These are phyloP conservation scores for Chiloscyllium punctatum DNA, from an alignment of 2,797 vertebrate species.

Conservation along the genomic window DNA sequence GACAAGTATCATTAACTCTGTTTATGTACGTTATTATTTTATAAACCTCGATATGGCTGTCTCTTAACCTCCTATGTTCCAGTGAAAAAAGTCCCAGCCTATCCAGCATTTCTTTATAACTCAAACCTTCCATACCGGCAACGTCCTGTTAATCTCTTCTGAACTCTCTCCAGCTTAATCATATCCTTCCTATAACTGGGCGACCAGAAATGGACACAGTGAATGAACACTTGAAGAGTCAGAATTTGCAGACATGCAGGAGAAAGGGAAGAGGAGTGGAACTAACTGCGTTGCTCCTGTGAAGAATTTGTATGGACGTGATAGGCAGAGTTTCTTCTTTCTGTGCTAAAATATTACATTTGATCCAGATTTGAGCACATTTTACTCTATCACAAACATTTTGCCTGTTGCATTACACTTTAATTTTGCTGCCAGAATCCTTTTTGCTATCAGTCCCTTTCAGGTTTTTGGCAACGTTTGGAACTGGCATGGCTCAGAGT, in stretches of 20 bases:
- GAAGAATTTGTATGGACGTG: background rate
- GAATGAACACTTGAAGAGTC: background rate
- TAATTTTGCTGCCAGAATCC: background rate
- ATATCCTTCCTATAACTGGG: too few relatives aligned
- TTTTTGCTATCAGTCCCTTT: background rate
- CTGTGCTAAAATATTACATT: background rate
- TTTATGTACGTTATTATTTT: too few relatives aligned
- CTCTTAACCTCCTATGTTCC: too few relatives aligned
- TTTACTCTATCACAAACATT: background rate
- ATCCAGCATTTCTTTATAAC: too few relatives aligned
- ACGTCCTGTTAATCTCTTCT: too few relatives aligned
- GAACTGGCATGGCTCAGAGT: background rate
- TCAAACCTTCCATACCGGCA: too few relatives aligned
- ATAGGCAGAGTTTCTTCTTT: background rate
- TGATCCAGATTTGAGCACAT: background rate
- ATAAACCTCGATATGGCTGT: too few relatives aligned
- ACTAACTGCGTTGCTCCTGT: background rate
- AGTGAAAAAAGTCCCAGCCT: too few relatives aligned
- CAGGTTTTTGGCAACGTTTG: background rate
- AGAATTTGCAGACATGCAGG: background rate
- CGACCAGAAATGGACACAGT: too few relatives aligned
- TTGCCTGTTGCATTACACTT: background rate
- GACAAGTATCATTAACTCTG: too few relatives aligned
- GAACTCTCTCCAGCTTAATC: too few relatives aligned
- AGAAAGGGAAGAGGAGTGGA: background rate